Conservation (phyloP, 2,113 vertebrate genomes). For the Acinonyx jubatus region DNA sequence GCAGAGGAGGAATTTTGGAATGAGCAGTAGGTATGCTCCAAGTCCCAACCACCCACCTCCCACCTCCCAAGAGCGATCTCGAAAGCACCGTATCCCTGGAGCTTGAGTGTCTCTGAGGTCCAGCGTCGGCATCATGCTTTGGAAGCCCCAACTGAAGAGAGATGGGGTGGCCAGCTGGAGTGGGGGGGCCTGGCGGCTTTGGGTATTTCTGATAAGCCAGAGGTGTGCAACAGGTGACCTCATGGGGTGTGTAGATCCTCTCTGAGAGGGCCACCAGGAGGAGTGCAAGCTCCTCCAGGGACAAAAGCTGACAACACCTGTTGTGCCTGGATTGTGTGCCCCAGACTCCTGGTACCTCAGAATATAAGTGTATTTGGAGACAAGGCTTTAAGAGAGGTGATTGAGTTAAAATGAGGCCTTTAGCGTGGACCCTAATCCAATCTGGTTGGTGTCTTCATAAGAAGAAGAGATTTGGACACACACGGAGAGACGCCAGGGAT, state of each 20-base stretch:
- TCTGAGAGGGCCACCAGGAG: background rate
- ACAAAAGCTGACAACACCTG: background rate
- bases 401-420: background rate
- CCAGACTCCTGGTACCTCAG: background rate
- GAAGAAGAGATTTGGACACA: background rate
- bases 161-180: background rate
- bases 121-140: background rate
- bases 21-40: fast-evolving
- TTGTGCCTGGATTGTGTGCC: background rate
- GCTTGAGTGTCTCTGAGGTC: background rate
- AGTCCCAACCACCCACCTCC: background rate
- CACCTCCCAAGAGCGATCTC: background rate
- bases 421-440: background rate
- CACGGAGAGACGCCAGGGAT: no score
- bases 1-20: background rate
- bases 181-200: no score
- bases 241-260: background rate
- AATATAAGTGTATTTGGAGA: background rate
- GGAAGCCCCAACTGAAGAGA: background rate
- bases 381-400: background rate
- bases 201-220: background rate
- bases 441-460: background rate
- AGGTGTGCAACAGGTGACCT: background rate
- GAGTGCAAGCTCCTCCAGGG: background rate
- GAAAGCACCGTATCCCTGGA: background rate